Base-by-base conservation (phyloP, 2,113 vertebrate genomes). In the Epinephelus fuscoguttatus region DNA sequence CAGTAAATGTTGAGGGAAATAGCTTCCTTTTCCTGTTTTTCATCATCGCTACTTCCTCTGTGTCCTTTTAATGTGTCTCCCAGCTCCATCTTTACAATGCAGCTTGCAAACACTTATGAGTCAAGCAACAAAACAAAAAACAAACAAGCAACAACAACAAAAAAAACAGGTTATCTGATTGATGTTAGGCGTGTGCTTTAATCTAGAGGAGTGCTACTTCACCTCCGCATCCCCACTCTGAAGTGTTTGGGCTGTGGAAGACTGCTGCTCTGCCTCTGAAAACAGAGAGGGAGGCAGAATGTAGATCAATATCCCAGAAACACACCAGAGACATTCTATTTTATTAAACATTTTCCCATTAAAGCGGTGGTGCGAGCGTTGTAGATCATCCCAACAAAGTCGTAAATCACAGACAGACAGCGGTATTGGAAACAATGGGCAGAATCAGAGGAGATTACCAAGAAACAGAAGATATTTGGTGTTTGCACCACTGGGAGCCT, bases 341-440 rank as follows among this genome's bases (percentile, higher is more conserved):
- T 94, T 93, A 94, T 95, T 94, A 94, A 94, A 94, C 86, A 88
- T 90, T 93, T 90, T 94, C 87, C 92, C 89, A 94, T 94, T 94
- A 94, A 91, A 86, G 86, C 67, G 55, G 74, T 50, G 69, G 90
- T 63, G 71, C 66, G 17, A 87, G 80, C 37, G 5, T 88, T 92
- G 91, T 86, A 88, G 88, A 94, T 94, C 91, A 94, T 91, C 80
- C 88, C 79, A 88, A 94, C 85, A 89, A 87, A 92, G 92, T 87
- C 86, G 77, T 95, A 93, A 92, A 94, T 94, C 95, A 94, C 68
- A 80, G 68, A 70, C 74, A 84, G 89, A 82, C 87, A 42, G 82
- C 57, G 14, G 67, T 75, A 70, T 53, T 91, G 86, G 82, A 92
- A 93, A 92, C 84, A 89, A 91, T 85, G 49, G 88, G 71, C 66